Evolutionary conservation across 2,888 invertebrate species (phyloP), one percentile per base, ranked within the genome.

Genomic region (Dione juno): DNA sequence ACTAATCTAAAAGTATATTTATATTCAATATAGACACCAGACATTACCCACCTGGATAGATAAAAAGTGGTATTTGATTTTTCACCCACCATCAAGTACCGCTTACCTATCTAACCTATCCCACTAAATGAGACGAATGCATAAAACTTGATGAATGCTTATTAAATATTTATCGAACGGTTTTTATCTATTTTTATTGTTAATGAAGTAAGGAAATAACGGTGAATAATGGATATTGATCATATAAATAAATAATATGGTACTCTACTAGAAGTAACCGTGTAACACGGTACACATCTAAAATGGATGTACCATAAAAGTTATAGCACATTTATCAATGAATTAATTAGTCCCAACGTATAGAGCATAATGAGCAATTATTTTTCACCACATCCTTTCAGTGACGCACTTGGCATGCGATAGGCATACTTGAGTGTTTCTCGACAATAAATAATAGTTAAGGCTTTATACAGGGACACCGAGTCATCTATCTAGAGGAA

Each of bases 401-500:
- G 74, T 79, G 81, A 80, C 79, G 78, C 66, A 76, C 74, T 45
- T 11, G 16, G 14, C 48, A 74, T 77, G 80, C 78, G 82, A 66
- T 71, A 65, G 68, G 84, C 81, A 84, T 85, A 78, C 72, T 78
- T 77, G 78, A 76, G 67, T 72, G 65, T 64, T 78, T 78, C 77
- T 77, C 68, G 54, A 67, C 73, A 79, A 81, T 80, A 80, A 82
- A 80, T 78, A 78, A 78, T 78, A 76, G 68, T 64, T 70, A 52
- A 65, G 52, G 65, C 78, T 78, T 50, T 79, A 78, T 77, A 80
- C 67, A 80, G 79, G 63, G 74, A 71, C 50, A 73, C 67, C 69
- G 68, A 76, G 76, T 78, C 81, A 80, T 81, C 80, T 79, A 79
- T 80, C 80, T 78, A 77, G 75, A 81, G 79, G 79, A 80, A 84